Percentiles rank a stretch among this genome's conserved stretches.
These are phyloP conservation scores for Plectrocnemia conspersa DNA, from an alignment of 1,140 invertebrate species.

Conservation along the genomic window DNA sequence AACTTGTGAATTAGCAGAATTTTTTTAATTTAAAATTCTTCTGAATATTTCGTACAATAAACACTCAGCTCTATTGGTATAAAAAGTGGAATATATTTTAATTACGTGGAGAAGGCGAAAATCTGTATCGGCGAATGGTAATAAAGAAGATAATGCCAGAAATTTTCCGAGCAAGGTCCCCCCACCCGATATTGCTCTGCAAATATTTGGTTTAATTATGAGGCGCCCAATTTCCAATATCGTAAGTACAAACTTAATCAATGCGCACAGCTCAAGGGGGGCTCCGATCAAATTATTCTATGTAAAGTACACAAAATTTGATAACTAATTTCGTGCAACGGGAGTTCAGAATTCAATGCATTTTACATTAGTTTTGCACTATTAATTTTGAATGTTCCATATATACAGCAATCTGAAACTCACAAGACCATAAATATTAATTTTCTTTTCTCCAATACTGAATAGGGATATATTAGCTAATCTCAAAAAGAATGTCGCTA, in stretches of 20 bases:
- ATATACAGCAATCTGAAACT: too few species aligned
- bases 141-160: constrained; percentile 24
- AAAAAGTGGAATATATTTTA: not conserved
- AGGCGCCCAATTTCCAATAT: constrained; percentile 18
- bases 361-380: too few species aligned
- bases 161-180: constrained; percentile 23
- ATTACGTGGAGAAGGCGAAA: constrained; percentile 5
- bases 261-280: constrained; percentile 17
- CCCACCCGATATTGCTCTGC: constrained; percentile 21
- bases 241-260: constrained; percentile 23
- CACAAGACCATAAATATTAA: too few species aligned
- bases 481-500: too few species aligned
- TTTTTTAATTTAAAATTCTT: too few species aligned
- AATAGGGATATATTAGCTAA: too few species aligned
- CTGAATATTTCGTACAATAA: too few species aligned
- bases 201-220: constrained; percentile 30
- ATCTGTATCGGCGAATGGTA: constrained; percentile 19
- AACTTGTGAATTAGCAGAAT: too few species aligned
- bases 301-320: constrained; percentile 23
- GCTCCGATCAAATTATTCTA: constrained; percentile 26
- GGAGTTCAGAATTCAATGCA: too few species aligned
- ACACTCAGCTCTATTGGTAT: too few species aligned
- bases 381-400: too few species aligned
- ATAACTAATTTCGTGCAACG: constrained; percentile 20
- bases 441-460: too few species aligned